Conservation (phyloP, 2,113 vertebrate genomes). For the Seriola dumerili region DNA sequence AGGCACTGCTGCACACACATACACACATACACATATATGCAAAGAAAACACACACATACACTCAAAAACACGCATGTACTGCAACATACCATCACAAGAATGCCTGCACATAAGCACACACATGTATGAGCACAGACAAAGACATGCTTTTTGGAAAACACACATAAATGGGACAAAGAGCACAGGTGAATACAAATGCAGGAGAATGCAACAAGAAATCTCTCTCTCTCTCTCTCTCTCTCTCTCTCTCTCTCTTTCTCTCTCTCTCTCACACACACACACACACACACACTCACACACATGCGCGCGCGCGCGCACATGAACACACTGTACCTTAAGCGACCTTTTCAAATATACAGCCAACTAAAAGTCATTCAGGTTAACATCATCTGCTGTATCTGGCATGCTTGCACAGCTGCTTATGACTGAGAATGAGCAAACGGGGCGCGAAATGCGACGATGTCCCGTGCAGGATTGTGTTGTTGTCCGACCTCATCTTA, state of each 20-base stretch:
- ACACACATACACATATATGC: not conserved
- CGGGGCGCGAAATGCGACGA: not conserved
- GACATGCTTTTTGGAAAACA: slow-evolving; percentile 14
- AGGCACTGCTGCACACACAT: slow-evolving; percentile 7
- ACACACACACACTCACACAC: not conserved
- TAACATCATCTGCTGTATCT: not conserved
- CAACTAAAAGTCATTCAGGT: not conserved
- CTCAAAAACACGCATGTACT: slow-evolving; percentile 39
- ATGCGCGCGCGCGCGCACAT: too few species aligned
- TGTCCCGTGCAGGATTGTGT: slow-evolving; percentile 59
- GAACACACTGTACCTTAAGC: not conserved
- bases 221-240: not conserved
- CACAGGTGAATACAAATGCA: slow-evolving; percentile 7
- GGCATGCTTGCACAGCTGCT: not conserved
- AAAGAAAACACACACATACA: slow-evolving; percentile 24
- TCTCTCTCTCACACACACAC: not conserved
- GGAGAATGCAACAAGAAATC: not conserved
- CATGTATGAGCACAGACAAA: slow-evolving; percentile 16
- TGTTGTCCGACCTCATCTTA: slow-evolving; percentile 26
- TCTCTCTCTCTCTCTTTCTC: too few species aligned
- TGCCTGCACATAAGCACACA: slow-evolving; percentile 30
- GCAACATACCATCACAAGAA: slow-evolving; percentile 44
- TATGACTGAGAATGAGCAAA: not conserved
- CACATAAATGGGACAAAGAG: not conserved
- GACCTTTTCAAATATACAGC: not conserved